Evolutionary conservation across 2,797 vertebrate species (phyloP).

Genomic region (Philypnodon macrostomus): DNA sequence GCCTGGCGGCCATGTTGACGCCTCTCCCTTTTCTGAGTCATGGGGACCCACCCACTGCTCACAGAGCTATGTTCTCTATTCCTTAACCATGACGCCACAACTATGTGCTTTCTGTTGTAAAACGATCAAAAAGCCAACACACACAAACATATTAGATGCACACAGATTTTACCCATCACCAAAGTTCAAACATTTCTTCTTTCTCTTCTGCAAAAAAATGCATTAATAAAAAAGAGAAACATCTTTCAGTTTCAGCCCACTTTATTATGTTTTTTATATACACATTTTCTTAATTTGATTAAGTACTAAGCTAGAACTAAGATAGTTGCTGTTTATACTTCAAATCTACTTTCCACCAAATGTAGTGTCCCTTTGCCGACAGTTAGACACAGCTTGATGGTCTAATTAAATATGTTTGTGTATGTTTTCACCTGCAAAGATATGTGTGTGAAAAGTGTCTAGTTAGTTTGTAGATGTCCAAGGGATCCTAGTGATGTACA

Average conservation of each 20-base stretch:
- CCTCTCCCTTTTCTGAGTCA: constrained; percentile 74
- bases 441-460: constrained; percentile 66
- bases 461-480: constrained; percentile 33
- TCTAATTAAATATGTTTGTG: constrained; percentile 79
- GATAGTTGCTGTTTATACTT: too few species aligned
- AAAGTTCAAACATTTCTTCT: constrained; percentile 51
- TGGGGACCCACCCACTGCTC: constrained; percentile 67
- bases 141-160: constrained; percentile 64
- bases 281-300: too few species aligned
- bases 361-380: constrained; percentile 37
- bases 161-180: too few species aligned
- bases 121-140: constrained; percentile 67
- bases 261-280: constrained; percentile 42
- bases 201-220: background rate
- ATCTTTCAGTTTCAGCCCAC: constrained; percentile 23
- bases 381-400: constrained; percentile 70
- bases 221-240: too few species aligned
- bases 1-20: constrained; percentile 59
- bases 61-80: constrained; percentile 73
- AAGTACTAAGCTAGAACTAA: too few species aligned
- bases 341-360: background rate
- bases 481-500: constrained; percentile 43
- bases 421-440: constrained; percentile 53
- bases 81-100: constrained; percentile 62
- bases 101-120: constrained; percentile 70